phyloP scores from a whole-genome alignment of 2,797 vertebrate genomes.

The Muscicapa comitata region DNA sequence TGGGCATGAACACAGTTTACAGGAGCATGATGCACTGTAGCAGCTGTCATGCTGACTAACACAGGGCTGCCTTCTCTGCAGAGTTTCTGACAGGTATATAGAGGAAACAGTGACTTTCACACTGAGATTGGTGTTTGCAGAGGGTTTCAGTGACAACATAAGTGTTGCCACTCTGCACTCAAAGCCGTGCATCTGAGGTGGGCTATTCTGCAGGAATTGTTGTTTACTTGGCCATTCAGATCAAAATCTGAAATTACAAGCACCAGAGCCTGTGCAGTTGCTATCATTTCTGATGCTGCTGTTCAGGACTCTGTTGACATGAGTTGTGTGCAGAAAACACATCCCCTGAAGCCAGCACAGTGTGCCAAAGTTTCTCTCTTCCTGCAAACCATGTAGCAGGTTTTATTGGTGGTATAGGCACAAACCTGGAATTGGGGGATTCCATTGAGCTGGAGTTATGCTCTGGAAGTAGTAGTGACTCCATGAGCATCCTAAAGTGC shows the following conservation, averaged over 20 bases:
- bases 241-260: background rate
- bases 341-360: background rate
- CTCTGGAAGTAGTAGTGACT: background rate
- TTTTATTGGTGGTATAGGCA: background rate
- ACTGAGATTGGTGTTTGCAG: background rate
- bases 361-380: background rate
- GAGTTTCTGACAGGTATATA: background rate
- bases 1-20: background rate
- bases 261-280: background rate
- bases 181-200: background rate
- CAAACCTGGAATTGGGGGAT: accelerated
- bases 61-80: background rate
- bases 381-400: accelerated
- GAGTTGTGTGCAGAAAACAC: background rate
- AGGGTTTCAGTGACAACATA: background rate
- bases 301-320: background rate
- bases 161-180: background rate
- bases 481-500: accelerated
- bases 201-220: background rate
- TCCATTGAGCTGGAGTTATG: accelerated
- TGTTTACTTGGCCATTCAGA: background rate
- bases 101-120: background rate
- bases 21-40: background rate
- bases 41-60: background rate
- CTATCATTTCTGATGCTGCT: background rate